Evolutionary conservation across 2,113 vertebrate species (phyloP).

Genomic region (Laterallus jamaicensis): DNA sequence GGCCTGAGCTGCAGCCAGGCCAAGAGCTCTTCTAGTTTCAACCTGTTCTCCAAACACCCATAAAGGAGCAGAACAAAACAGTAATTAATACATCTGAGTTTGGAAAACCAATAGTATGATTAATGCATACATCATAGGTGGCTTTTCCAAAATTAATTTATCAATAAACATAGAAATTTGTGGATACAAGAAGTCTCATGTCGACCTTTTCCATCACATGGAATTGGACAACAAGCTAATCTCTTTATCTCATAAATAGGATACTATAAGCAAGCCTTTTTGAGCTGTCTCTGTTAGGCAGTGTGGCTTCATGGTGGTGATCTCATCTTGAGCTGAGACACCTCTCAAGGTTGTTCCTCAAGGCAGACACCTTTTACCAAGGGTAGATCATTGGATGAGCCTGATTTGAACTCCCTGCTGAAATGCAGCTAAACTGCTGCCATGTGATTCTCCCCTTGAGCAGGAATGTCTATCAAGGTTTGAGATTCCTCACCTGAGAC

Average conservation of each 20-base stretch:
- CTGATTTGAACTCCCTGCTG: too few species aligned
- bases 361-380: too few species aligned
- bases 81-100: neutral
- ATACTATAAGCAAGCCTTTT: neutral
- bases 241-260: neutral
- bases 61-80: neutral
- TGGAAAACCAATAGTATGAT: neutral
- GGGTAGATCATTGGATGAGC: too few species aligned
- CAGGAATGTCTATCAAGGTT: too few species aligned
- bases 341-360: too few species aligned
- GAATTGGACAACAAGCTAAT: neutral
- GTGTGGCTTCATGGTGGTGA: too few species aligned
- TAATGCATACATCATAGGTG: neutral
- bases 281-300: too few species aligned
- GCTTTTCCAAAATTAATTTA: neutral
- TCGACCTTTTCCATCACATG: neutral
- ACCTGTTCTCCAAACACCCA: neutral
- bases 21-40: neutral
- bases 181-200: neutral
- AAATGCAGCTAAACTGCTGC: too few species aligned
- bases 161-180: neutral
- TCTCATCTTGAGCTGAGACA: too few species aligned
- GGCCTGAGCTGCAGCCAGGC: neutral
- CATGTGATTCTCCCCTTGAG: too few species aligned
- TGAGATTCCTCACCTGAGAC: too few species aligned